Evolutionary conservation across 2,888 invertebrate species (phyloP).

Genomic region (Pseudococcus viburni): DNA sequence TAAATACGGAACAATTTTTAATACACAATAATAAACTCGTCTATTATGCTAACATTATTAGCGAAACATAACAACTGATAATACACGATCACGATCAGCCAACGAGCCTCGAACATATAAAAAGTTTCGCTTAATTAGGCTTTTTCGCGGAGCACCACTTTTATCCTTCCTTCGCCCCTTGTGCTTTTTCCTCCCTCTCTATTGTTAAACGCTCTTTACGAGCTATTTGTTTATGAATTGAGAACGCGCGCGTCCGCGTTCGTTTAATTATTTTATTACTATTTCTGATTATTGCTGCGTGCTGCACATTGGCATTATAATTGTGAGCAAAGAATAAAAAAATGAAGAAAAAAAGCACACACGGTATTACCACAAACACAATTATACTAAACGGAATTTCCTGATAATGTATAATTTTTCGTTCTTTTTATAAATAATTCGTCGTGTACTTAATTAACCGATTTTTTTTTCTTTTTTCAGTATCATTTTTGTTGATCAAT

Average conservation of each 20-base stretch:
- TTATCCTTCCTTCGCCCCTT: constrained; percentile 1
- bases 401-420: constrained; percentile 27
- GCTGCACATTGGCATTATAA: constrained; percentile 33
- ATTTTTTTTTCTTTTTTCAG: background rate
- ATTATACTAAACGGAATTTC: constrained; percentile 37
- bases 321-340: background rate
- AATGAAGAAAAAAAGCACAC: background rate
- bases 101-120: background rate
- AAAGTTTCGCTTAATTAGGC: constrained; percentile 52
- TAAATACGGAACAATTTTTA: constrained; percentile 36
- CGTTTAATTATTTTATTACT: constrained; percentile 50
- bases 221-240: constrained; percentile 57
- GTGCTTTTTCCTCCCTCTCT: background rate
- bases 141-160: constrained; percentile 19
- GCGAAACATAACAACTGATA: constrained; percentile 56
- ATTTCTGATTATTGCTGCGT: constrained; percentile 53
- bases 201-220: constrained; percentile 27
- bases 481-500: background rate
- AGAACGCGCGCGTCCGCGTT: constrained; percentile 26
- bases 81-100: constrained; percentile 46
- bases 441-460: background rate
- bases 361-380: background rate
- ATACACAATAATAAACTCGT: constrained; percentile 42
- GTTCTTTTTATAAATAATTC: background rate
- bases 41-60: constrained; percentile 30